These are phyloP conservation scores for Noctua comes DNA, from an alignment of 2,888 invertebrate species.

Conservation along the genomic window DNA sequence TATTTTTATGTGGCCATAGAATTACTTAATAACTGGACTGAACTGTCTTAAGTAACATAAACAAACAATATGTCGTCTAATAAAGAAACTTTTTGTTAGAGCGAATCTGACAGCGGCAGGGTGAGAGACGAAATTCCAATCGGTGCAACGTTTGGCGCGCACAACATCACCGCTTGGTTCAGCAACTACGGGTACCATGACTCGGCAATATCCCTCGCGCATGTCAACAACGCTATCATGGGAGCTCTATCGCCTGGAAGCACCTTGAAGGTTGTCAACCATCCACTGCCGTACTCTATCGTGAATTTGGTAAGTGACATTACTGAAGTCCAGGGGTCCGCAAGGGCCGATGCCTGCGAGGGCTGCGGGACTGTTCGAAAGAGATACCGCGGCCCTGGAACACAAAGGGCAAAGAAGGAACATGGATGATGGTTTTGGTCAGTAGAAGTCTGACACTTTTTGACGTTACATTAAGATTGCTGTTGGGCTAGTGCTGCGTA, in stretches of 20 bases:
- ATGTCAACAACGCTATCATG: conserved; percentile 92
- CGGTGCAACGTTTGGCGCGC: conserved; percentile 89
- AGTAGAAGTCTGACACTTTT: too few relatives aligned
- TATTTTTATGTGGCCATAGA: not conserved
- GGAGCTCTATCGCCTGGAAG: conserved; percentile 84
- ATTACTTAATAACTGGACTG: not conserved
- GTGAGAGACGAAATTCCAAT: conserved; percentile 89
- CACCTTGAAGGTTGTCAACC: conserved; percentile 90
- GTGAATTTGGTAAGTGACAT: conserved; percentile 88
- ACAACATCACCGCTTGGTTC: conserved; percentile 92
- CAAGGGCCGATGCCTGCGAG: too few relatives aligned
- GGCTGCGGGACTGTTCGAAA: too few relatives aligned
- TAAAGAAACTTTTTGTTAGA: conserved; percentile 67
- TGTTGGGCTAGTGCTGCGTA: not conserved
- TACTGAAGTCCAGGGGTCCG: not conserved
- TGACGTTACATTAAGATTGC: not conserved
- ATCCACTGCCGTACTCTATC: conserved; percentile 93
- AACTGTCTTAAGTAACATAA: not conserved
- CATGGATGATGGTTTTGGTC: too few relatives aligned
- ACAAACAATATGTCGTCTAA: not conserved
- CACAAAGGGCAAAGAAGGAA: too few relatives aligned
- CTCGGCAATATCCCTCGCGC: conserved; percentile 92
- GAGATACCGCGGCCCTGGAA: too few relatives aligned
- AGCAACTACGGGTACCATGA: conserved; percentile 95
- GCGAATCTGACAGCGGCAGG: conserved; percentile 78